phyloP scores from a whole-genome alignment of 2,113 vertebrate genomes.

The Hylia prasina region DNA sequence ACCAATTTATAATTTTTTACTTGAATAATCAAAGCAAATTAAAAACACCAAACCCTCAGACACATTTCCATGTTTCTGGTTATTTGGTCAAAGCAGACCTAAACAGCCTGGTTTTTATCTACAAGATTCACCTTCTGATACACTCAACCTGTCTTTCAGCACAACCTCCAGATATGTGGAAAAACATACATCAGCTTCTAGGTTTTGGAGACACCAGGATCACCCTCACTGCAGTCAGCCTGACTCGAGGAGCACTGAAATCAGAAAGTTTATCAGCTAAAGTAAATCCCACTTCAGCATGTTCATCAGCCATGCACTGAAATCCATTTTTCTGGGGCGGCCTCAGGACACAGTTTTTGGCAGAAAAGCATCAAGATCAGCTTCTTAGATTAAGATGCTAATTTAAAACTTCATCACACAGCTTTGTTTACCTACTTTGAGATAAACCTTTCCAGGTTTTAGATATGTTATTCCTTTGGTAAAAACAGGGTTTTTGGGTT shows the following conservation, averaged over 20 bases:
- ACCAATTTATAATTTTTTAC: neutral
- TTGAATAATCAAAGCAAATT: neutral
- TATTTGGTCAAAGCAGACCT: neutral
- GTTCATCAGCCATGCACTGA: fast-evolving
- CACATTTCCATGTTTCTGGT: neutral
- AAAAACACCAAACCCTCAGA: neutral
- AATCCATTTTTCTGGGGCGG: fast-evolving
- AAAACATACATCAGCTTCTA: fast-evolving
- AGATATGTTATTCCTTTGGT: neutral
- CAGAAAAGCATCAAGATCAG: neutral
- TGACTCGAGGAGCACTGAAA: neutral
- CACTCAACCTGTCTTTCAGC: neutral
- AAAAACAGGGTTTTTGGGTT: no score
- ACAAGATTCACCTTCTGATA: neutral
- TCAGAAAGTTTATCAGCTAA: neutral
- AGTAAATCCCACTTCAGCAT: neutral
- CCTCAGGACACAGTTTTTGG: neutral
- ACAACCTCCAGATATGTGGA: neutral
- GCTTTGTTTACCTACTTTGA: neutral
- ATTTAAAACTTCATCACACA: neutral
- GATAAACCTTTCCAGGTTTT: neutral
- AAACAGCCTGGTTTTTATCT: neutral
- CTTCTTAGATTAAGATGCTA: neutral
- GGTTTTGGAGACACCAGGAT: neutral
- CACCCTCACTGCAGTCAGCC: neutral